phyloP scores from a whole-genome alignment of 2,797 vertebrate genomes.

The Buceros bicornis region DNA sequence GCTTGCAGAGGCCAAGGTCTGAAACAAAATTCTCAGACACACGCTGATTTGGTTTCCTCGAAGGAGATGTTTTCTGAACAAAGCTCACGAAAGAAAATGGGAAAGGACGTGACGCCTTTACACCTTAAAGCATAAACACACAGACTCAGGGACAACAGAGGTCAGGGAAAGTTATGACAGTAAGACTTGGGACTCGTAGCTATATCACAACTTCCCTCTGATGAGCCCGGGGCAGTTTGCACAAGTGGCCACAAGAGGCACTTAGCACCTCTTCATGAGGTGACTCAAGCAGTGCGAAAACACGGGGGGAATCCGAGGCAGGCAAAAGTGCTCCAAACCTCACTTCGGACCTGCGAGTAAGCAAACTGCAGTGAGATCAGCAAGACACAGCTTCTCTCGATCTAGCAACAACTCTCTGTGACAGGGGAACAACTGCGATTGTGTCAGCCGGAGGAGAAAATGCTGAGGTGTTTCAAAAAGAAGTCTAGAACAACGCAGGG shows the following conservation, averaged over 20 bases:
- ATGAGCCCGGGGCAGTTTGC: background rate
- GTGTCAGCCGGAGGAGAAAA: background rate
- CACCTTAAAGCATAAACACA: background rate
- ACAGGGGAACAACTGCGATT: background rate
- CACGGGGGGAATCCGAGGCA: background rate
- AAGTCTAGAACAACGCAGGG: background rate
- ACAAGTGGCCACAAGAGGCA: background rate
- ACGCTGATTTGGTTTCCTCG: background rate
- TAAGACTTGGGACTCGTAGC: background rate
- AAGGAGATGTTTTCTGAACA: background rate
- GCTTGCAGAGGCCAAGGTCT: background rate
- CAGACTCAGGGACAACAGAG: background rate
- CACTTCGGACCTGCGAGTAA: background rate
- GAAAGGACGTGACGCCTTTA: background rate
- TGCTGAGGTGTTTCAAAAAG: background rate
- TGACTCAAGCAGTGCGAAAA: background rate
- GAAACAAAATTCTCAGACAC: background rate
- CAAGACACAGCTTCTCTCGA: background rate
- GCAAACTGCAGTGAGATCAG: background rate
- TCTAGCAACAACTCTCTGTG: background rate
- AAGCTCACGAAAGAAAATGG: background rate
- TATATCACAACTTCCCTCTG: background rate
- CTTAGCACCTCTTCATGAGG: background rate
- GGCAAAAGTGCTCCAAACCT: background rate
- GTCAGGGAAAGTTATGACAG: background rate